Conservation (phyloP, 2,797 vertebrate species). For the Okamejei kenojei region DNA sequence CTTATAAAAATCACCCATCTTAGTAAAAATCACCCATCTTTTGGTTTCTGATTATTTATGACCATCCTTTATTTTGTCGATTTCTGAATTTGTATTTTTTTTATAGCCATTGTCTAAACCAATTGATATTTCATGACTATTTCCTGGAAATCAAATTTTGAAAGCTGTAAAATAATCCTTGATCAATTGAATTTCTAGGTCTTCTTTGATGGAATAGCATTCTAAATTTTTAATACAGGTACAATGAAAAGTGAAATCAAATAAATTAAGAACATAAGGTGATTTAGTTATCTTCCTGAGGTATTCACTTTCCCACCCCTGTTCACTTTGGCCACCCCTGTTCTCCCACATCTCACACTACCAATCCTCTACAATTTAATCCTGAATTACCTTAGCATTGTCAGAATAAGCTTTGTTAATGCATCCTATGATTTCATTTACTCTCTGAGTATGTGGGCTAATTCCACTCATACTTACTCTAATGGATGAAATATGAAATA, state of each 20-base stretch:
- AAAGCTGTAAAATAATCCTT: neutral
- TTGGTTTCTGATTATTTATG: too few relatives aligned
- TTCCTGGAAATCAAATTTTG: neutral
- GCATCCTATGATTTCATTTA: neutral
- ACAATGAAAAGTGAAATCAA: conserved; percentile 6
- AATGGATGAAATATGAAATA: neutral
- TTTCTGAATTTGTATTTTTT: neutral
- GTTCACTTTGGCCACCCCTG: neutral
- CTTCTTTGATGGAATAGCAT: neutral
- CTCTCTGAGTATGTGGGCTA: neutral
- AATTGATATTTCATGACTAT: neutral
- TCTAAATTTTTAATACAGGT: neutral
- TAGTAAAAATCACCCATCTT: too few relatives aligned
- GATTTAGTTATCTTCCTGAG: neutral
- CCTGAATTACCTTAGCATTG: neutral
- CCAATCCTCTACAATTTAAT: neutral
- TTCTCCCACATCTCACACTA: neutral
- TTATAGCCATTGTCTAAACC: neutral
- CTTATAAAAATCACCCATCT: too few relatives aligned
- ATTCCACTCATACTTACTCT: neutral
- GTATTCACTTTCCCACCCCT: neutral
- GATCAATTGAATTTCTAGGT: neutral
- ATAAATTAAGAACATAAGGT: neutral
- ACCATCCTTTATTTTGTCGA: neutral
- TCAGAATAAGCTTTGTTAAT: neutral